These are phyloP conservation scores for Neodiprion fabricii DNA, from an alignment of 1,140 invertebrate genomes.

Conservation along the genomic window DNA sequence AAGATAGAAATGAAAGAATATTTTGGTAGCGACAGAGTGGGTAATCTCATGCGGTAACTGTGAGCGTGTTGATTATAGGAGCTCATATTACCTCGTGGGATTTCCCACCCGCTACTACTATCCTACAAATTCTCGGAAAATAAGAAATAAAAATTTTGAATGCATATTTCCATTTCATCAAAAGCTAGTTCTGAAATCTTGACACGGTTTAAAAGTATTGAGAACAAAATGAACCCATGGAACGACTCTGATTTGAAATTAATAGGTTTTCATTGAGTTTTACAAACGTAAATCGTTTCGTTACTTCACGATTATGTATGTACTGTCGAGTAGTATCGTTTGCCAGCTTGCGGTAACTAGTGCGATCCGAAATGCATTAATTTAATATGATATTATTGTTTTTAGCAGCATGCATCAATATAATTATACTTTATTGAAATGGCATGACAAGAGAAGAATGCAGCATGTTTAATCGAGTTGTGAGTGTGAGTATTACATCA, in stretches of 20 bases:
- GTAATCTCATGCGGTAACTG: conserved; percentile 94
- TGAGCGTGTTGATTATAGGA: conserved; percentile 69
- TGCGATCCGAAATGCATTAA: conserved; percentile 17
- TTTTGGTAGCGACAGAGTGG: conserved; percentile 60
- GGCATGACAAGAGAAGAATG: conserved; percentile 63
- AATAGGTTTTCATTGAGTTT: conserved; percentile 48
- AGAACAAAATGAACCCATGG: conserved; percentile 19
- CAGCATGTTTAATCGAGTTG: conserved; percentile 57
- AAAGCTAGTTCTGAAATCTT: conserved; percentile 50
- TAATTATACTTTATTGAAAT: conserved; percentile 44
- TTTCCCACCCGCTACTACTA: conserved; percentile 65
- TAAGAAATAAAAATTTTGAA: conserved; percentile 18
- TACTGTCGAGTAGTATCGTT: conserved; percentile 16
- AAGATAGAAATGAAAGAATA: conserved; percentile 14
- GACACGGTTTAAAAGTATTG: conserved; percentile 29
- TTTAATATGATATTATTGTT: conserved; percentile 46
- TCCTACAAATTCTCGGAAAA: conserved; percentile 44
- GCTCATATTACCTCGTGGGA: conserved; percentile 79
- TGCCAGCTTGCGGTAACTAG: conserved; percentile 9
- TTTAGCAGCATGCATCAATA: conserved; percentile 48
- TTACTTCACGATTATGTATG: conserved; percentile 30
- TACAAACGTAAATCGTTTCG: background rate
- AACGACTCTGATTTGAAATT: conserved; percentile 42
- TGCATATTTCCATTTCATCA: conserved; percentile 34
- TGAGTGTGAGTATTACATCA: conserved; percentile 96